These are phyloP conservation scores for Eurystomus glaucurus DNA, from an alignment of 2,797 vertebrate species.

Conservation along the genomic window DNA sequence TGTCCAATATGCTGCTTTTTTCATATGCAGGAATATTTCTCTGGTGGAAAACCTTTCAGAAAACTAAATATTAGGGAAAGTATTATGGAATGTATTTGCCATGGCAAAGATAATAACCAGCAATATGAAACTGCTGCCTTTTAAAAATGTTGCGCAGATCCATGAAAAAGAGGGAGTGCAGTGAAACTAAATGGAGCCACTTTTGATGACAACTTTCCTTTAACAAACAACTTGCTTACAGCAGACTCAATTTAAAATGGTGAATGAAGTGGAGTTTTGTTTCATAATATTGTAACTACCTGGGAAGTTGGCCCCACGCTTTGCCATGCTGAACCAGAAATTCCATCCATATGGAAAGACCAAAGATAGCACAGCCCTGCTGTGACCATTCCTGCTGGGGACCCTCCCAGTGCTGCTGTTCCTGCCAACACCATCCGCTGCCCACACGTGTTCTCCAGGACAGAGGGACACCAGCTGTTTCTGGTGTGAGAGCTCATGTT, in stretches of 20 bases:
- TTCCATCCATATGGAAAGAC: background rate
- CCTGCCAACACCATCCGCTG: background rate
- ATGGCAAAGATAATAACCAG: background rate
- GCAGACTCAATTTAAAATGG: background rate
- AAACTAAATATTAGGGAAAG: conserved; percentile 55
- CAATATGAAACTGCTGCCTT: background rate
- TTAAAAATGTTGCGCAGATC: background rate
- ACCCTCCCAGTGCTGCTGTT: rapidly evolving
- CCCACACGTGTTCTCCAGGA: background rate
- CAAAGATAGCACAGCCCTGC: background rate
- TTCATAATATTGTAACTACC: background rate
- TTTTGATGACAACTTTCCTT: background rate
- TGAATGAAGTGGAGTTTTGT: background rate
- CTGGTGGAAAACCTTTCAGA: conserved; percentile 55
- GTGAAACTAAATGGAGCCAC: background rate
- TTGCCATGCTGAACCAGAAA: background rate
- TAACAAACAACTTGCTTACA: background rate
- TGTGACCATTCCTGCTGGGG: background rate
- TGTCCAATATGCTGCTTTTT: background rate
- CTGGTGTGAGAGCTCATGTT: background rate
- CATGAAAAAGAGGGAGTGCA: background rate
- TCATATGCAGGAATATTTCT: background rate
- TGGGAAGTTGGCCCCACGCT: background rate
- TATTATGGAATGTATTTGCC: conserved; percentile 50
- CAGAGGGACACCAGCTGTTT: rapidly evolving